These are phyloP conservation scores for Tenthredo scrophulariae DNA, from an alignment of 2,888 invertebrate species.

Conservation along the genomic window DNA sequence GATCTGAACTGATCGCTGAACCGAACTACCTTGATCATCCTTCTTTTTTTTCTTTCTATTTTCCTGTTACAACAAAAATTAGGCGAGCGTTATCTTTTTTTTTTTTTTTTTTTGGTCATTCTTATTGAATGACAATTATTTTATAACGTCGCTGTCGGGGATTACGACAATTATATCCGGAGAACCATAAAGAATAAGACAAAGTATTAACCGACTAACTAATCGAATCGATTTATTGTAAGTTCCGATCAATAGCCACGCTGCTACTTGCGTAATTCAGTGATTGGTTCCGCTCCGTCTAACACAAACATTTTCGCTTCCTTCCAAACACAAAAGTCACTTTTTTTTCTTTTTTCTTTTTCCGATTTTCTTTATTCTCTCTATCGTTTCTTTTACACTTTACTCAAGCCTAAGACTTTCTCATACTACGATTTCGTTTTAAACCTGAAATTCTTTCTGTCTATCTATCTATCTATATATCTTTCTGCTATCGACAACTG, in stretches of 20 bases:
- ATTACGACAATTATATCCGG: neutral
- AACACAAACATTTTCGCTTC: constrained; percentile 5
- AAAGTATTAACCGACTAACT: neutral
- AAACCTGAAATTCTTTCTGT: neutral
- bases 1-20: neutral
- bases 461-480: neutral
- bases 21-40: neutral
- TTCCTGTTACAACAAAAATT: neutral
- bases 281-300: constrained; percentile 22
- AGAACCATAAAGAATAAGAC: neutral
- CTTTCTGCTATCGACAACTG: neutral
- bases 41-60: neutral
- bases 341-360: neutral
- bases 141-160: too few relatives aligned
- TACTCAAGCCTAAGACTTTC: neutral
- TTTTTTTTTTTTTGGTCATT: neutral
- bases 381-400: neutral
- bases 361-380: neutral
- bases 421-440: constrained; percentile 1
- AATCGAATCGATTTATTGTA: constrained; percentile 33
- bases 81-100: neutral
- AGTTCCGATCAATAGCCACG: constrained; percentile 30
- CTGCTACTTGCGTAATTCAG: constrained; percentile 20
- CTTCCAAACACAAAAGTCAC: neutral
- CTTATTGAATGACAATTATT: neutral